phyloP scores from a whole-genome alignment of 2,888 invertebrate genomes.

The Macrosoma leucophasiata region DNA sequence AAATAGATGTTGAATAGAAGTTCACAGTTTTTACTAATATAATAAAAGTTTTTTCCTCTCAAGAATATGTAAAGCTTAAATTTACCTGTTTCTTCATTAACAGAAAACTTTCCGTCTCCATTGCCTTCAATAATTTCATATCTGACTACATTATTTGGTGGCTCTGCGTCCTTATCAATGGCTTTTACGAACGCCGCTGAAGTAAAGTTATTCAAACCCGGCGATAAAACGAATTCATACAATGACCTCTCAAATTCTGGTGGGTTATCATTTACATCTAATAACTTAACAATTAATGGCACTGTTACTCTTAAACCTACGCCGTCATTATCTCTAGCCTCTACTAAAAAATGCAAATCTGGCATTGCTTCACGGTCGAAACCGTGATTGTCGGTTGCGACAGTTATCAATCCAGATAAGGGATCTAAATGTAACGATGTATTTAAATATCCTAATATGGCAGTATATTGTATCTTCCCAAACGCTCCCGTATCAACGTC shows the following conservation, averaged over 20 bases:
- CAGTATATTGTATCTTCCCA: slow-evolving; percentile 86
- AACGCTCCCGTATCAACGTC: slow-evolving; percentile 88
- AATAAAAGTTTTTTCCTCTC: neutral
- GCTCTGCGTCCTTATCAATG: slow-evolving; percentile 86
- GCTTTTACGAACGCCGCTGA: slow-evolving; percentile 88
- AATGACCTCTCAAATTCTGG: slow-evolving; percentile 87
- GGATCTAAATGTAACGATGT: slow-evolving; percentile 87
- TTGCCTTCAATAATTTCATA: slow-evolving; percentile 89
- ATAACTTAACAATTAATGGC: slow-evolving; percentile 83
- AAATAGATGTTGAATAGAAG: slow-evolving; percentile 3
- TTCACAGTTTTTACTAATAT: neutral
- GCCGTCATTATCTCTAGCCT: slow-evolving; percentile 92
- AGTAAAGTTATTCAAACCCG: slow-evolving; percentile 84
- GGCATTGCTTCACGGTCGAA: slow-evolving; percentile 90
- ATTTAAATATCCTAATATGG: slow-evolving; percentile 84
- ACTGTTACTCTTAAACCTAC: slow-evolving; percentile 84
- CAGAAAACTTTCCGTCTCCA: slow-evolving; percentile 82
- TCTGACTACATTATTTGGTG: slow-evolving; percentile 89
- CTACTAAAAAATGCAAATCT: slow-evolving; percentile 86
- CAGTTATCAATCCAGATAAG: slow-evolving; percentile 85
- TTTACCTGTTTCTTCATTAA: slow-evolving; percentile 84
- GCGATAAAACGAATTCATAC: slow-evolving; percentile 87
- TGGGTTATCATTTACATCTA: slow-evolving; percentile 89
- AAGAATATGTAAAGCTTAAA: slow-evolving; percentile 8
- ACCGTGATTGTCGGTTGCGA: slow-evolving; percentile 82